Conservation (phyloP, 2,113 vertebrate genomes). For the Laticauda laticaudata region DNA sequence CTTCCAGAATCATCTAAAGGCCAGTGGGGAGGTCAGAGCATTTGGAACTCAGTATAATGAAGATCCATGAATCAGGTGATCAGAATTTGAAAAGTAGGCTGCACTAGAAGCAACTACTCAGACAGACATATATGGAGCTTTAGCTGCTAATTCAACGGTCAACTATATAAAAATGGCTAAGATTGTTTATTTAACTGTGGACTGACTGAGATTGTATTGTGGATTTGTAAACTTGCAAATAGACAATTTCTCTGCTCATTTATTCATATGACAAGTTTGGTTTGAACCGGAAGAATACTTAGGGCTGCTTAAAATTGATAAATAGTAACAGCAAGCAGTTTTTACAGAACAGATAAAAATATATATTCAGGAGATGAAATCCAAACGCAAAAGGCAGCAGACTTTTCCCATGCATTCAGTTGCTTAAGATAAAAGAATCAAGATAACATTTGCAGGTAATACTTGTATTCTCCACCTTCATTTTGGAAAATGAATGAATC, state of each 20-base stretch:
- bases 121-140: background rate
- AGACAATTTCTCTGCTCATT: background rate
- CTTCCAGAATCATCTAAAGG: background rate
- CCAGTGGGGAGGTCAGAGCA: background rate
- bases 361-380: background rate
- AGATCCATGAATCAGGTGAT: conserved; percentile 26
- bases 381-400: conserved; percentile 28
- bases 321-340: background rate
- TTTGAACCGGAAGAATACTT: background rate
- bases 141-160: background rate
- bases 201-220: background rate
- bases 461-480: background rate
- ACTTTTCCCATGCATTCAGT: conserved; percentile 8
- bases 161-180: background rate
- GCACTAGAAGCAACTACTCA: background rate
- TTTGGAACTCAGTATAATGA: background rate
- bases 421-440: background rate
- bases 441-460: background rate
- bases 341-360: conserved; percentile 22
- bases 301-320: background rate
- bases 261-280: background rate
- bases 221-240: background rate
- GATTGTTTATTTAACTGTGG: background rate
- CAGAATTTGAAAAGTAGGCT: conserved; percentile 14
- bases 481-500: background rate